These are phyloP conservation scores for Drosophila seguyi DNA, from an alignment of 1,140 invertebrate species.

Conservation along the genomic window DNA sequence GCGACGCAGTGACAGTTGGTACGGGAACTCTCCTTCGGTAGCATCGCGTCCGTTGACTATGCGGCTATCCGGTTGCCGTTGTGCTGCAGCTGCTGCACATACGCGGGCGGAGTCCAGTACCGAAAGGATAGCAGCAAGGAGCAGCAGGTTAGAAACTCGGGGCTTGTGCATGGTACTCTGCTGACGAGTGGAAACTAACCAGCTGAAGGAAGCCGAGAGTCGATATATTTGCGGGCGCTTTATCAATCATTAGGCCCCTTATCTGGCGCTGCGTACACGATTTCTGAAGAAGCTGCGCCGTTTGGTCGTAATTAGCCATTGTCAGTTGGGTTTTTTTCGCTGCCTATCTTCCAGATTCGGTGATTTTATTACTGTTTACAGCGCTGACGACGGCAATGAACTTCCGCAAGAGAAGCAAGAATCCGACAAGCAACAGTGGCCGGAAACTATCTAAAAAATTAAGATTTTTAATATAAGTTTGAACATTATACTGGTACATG, in stretches of 20 bases:
- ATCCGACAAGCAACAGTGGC: background rate
- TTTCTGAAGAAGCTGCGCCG: slow-evolving; percentile 52
- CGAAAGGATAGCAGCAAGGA: slow-evolving; percentile 11
- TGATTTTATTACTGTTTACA: slow-evolving; percentile 53
- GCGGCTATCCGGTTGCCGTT: slow-evolving; percentile 63
- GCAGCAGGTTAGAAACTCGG: slow-evolving; percentile 3
- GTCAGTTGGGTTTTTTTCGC: slow-evolving; percentile 44
- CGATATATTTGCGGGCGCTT: slow-evolving; percentile 36
- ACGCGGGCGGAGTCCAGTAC: background rate
- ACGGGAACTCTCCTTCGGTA: slow-evolving; percentile 62
- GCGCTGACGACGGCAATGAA: slow-evolving; percentile 44
- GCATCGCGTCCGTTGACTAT: slow-evolving; percentile 78
- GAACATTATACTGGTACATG: background rate
- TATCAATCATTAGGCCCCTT: slow-evolving; percentile 38
- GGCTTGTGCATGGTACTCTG: slow-evolving; percentile 34
- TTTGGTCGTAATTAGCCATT: slow-evolving; percentile 44
- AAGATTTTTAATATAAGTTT: background rate
- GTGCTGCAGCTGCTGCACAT: slow-evolving; percentile 4
- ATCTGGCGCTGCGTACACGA: slow-evolving; percentile 37
- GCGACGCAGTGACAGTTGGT: slow-evolving; percentile 71
- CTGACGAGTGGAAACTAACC: slow-evolving; percentile 39
- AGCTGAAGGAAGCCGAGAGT: slow-evolving; percentile 19
- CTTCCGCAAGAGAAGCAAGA: slow-evolving; percentile 31
- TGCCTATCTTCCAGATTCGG: slow-evolving; percentile 31
- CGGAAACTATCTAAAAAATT: background rate